Evolutionary conservation across 1,140 invertebrate species (phyloP).

Genomic region (Ceratosolen solmsi): DNA sequence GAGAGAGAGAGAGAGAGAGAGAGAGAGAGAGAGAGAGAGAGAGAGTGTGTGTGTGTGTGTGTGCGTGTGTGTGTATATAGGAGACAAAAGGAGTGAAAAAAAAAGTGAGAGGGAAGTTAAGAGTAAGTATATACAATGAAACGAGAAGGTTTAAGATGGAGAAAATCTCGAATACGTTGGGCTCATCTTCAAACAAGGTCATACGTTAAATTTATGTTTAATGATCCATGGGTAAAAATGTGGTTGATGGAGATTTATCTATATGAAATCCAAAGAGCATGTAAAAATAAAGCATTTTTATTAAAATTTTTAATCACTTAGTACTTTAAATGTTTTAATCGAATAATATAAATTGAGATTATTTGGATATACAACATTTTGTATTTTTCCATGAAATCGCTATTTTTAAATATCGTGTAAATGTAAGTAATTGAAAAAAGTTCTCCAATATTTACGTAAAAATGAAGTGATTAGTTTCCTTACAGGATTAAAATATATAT

Average conservation of each 20-base stretch:
- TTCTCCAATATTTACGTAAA: too few relatives aligned
- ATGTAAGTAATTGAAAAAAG: too few relatives aligned
- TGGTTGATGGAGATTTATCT: background rate
- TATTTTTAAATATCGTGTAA: too few relatives aligned
- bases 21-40: background rate
- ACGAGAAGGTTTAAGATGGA: background rate
- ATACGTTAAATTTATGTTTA: conserved; percentile 10
- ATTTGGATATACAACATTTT: background rate
- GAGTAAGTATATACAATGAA: background rate
- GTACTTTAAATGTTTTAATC: too few relatives aligned
- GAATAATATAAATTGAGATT: too few relatives aligned
- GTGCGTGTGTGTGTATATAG: background rate
- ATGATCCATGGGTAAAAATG: background rate
- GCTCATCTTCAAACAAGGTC: conserved; percentile 6
- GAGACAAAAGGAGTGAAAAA: background rate
- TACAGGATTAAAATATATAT: too few relatives aligned
- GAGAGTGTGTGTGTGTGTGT: background rate
- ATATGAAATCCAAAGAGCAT: too few relatives aligned
- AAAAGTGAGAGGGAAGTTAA: background rate
- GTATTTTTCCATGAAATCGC: background rate
- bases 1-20: background rate
- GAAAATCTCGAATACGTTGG: background rate
- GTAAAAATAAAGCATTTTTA: too few relatives aligned
- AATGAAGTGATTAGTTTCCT: too few relatives aligned
- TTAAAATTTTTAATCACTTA: too few relatives aligned